Evolutionary conservation across 2,113 vertebrate genomes (phyloP).

Genomic region (Polyodon spathula): DNA sequence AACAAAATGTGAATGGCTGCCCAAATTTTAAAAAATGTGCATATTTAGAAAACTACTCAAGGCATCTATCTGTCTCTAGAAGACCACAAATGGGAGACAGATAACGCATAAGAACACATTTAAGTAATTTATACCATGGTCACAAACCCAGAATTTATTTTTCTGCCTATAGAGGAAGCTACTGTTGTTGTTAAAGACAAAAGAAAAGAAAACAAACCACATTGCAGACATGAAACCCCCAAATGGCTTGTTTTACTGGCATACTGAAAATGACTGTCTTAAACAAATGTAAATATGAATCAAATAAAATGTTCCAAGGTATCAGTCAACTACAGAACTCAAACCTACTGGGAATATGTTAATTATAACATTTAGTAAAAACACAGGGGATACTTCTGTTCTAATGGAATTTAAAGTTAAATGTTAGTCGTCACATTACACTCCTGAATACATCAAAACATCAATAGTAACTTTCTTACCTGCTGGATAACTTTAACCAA

Average conservation of each 20-base stretch:
- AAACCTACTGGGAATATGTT: too few species aligned
- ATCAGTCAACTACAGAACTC: too few species aligned
- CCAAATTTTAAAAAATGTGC: conserved; percentile 24
- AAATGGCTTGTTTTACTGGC: too few species aligned
- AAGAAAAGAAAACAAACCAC: conserved; percentile 20
- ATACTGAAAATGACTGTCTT: too few species aligned
- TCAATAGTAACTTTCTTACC: conserved; percentile 46
- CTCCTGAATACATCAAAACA: too few species aligned
- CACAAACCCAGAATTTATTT: conserved; percentile 25
- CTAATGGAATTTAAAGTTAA: too few species aligned
- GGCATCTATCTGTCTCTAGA: conserved; percentile 19
- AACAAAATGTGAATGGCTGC: neutral
- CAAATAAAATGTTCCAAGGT: too few species aligned
- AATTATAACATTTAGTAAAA: too few species aligned
- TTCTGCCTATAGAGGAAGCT: conserved; percentile 26
- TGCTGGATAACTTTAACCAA: conserved; percentile 95
- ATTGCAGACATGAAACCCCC: too few species aligned
- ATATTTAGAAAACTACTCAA: conserved; percentile 29
- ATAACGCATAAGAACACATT: conserved; percentile 35
- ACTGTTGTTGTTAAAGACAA: conserved; percentile 32
- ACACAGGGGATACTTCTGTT: too few species aligned
- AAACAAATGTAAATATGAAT: too few species aligned
- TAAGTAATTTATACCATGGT: conserved; percentile 37
- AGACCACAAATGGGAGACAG: conserved; percentile 21
- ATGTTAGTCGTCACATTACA: too few species aligned